Percentiles rank a stretch among this genome's conserved stretches.
Evolutionary conservation across 2,888 invertebrate species (phyloP).

Genomic region (Prenolepis imparis): DNA sequence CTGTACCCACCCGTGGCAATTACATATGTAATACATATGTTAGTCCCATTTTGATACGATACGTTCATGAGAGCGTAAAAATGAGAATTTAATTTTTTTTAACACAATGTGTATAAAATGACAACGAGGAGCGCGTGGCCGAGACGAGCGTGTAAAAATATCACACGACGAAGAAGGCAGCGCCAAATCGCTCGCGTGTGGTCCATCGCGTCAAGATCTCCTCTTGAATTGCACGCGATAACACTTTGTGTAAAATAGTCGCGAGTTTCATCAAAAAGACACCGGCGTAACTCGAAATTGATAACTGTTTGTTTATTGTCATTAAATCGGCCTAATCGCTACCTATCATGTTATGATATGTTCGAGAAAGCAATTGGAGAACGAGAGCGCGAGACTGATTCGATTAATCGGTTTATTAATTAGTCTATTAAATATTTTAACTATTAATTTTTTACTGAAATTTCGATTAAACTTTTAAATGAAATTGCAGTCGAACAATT

Average conservation of each 20-base stretch:
- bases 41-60: background rate
- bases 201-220: constrained; percentile 9
- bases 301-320: constrained; percentile 1
- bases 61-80: background rate
- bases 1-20: background rate
- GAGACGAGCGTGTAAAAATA: constrained; percentile 39
- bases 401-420: background rate
- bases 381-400: background rate
- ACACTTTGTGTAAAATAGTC: constrained; percentile 38
- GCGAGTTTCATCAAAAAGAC: constrained; percentile 28
- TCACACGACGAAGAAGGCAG: constrained; percentile 10
- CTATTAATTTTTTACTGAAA: background rate
- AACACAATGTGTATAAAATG: background rate
- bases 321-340: background rate
- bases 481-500: background rate
- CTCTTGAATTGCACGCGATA: constrained; percentile 46
- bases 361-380: background rate
- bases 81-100: constrained; percentile 7
- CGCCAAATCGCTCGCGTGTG: constrained; percentile 34
- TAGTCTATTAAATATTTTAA: background rate
- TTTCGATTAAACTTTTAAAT: background rate
- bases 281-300: background rate
- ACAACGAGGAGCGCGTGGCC: background rate
- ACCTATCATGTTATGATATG: background rate
- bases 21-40: background rate